Evolutionary conservation across 2,113 vertebrate genomes (phyloP).

Genomic region (Onychostoma macrolepis): DNA sequence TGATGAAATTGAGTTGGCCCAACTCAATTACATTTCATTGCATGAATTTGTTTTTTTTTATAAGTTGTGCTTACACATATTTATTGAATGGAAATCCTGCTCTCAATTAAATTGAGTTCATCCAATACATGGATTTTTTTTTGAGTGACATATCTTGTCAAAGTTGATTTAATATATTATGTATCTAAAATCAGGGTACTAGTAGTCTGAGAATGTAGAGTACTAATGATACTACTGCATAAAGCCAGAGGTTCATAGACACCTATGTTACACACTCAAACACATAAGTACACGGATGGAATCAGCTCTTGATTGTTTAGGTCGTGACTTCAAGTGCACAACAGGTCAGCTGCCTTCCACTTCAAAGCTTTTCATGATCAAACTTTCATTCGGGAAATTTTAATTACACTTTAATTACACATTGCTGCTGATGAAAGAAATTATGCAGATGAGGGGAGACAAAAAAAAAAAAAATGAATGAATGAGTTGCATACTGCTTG

Average conservation of each 20-base stretch:
- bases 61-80: too few species aligned
- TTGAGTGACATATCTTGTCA: not conserved
- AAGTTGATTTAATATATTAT: not conserved
- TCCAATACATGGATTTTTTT: too few species aligned
- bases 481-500: slow-evolving; percentile 7
- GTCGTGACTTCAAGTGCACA: slow-evolving; percentile 48
- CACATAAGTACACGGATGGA: not conserved
- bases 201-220: not conserved
- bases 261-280: not conserved
- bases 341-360: slow-evolving; percentile 46
- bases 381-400: slow-evolving; percentile 40
- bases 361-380: slow-evolving; percentile 37
- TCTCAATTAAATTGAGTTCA: too few species aligned
- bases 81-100: too few species aligned
- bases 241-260: not conserved
- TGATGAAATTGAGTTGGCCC: too few species aligned
- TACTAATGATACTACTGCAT: not conserved
- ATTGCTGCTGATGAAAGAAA: slow-evolving; percentile 43
- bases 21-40: too few species aligned
- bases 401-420: slow-evolving; percentile 45
- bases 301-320: not conserved
- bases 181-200: not conserved
- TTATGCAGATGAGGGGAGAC: slow-evolving; percentile 36
- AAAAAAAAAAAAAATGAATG: slow-evolving; percentile 11
- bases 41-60: too few species aligned